Evolutionary conservation across 2,113 vertebrate species (phyloP).

Genomic region (Mustela lutreola): DNA sequence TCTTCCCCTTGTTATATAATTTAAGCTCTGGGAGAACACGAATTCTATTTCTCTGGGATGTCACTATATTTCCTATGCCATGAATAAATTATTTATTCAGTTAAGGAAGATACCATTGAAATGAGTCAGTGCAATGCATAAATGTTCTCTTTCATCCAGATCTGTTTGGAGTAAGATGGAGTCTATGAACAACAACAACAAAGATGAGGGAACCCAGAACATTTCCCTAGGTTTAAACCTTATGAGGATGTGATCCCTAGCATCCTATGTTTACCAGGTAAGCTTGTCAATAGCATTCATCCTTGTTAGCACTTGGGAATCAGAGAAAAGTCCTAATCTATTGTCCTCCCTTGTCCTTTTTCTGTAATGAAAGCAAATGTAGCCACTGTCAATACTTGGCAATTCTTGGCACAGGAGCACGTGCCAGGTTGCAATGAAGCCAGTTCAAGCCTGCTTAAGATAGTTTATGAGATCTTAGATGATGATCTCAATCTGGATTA

Average conservation of each 20-base stretch:
- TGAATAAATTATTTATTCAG: neutral
- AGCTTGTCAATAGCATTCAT: neutral
- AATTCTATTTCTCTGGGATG: neutral
- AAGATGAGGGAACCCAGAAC: neutral
- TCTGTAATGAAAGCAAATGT: neutral
- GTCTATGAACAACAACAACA: neutral
- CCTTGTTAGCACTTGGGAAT: neutral
- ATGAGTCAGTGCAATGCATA: neutral
- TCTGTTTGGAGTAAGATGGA: conserved; percentile 1
- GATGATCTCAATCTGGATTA: neutral
- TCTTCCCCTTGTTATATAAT: neutral
- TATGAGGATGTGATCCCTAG: neutral
- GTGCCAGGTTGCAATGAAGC: neutral
- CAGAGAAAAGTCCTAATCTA: neutral
- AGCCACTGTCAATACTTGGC: neutral
- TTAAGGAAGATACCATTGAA: neutral
- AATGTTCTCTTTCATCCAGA: neutral
- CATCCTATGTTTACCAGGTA: neutral
- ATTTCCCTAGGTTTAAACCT: neutral
- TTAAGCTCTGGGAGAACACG: neutral
- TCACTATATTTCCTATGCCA: neutral
- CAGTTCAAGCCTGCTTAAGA: neutral
- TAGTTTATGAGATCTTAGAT: neutral
- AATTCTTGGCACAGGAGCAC: neutral
- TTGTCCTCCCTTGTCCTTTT: neutral